These are phyloP conservation scores for Sitta europaea DNA, from an alignment of 2,113 vertebrate genomes.

Conservation along the genomic window DNA sequence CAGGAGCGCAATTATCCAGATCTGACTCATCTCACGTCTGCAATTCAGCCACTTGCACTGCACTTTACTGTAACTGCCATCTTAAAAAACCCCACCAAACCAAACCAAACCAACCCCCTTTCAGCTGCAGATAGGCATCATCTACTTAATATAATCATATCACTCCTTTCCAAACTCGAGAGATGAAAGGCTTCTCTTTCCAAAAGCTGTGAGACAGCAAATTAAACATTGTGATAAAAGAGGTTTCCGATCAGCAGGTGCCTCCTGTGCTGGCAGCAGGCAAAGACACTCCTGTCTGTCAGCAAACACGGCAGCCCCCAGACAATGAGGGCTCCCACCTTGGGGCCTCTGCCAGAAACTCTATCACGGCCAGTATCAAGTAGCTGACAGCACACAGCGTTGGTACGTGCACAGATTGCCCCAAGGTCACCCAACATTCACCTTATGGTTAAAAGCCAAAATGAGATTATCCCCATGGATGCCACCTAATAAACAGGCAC, in stretches of 20 bases:
- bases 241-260: conserved; percentile 36
- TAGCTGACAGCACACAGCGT: background rate
- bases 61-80: background rate
- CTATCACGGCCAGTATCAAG: background rate
- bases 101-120: background rate
- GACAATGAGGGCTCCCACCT: conserved; percentile 29
- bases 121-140: conserved; percentile 7
- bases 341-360: conserved; percentile 9
- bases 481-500: conserved; percentile 38
- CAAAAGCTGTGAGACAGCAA: conserved; percentile 32
- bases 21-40: background rate
- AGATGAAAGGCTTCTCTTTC: conserved; percentile 24
- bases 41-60: background rate
- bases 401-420: background rate
- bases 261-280: conserved; percentile 16
- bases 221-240: conserved; percentile 1
- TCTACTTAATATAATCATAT: background rate
- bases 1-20: background rate
- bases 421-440: background rate
- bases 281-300: background rate
- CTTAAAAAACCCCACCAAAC: background rate
- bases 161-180: background rate
- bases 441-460: conserved; percentile 45
- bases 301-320: background rate
- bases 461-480: conserved; percentile 42